Evolutionary conservation across 2,797 vertebrate genomes (phyloP).

Genomic region (Serranus cabrilla): DNA sequence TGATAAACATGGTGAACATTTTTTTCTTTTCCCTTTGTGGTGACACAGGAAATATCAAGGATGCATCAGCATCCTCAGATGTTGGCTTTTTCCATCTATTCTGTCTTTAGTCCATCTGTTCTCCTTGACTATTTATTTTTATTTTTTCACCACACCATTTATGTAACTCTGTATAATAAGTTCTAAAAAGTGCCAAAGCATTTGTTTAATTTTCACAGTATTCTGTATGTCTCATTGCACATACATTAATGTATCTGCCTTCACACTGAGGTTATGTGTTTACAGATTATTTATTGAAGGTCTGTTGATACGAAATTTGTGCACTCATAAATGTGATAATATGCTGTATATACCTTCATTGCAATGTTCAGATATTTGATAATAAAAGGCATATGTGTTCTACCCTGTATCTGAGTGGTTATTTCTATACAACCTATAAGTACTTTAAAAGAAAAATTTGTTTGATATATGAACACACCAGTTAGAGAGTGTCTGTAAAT

Average conservation of each 20-base stretch:
- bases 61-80: conserved; percentile 14
- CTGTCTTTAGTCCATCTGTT: neutral
- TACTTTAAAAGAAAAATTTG: no score
- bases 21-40: conserved; percentile 1
- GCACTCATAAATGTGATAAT: conserved; percentile 68
- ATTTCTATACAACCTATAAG: conserved; percentile 23
- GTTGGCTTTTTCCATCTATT: conserved; percentile 5
- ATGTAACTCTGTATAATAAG: conserved; percentile 79
- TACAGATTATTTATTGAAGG: conserved; percentile 86
- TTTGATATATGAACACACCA: neutral
- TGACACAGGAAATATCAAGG: conserved; percentile 18
- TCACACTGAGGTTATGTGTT: conserved; percentile 65
- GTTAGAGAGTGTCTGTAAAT: neutral
- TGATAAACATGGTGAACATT: neutral
- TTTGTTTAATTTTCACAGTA: conserved; percentile 55
- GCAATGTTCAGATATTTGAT: conserved; percentile 77
- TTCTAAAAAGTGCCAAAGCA: conserved; percentile 88
- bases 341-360: conserved; percentile 73
- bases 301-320: conserved; percentile 78
- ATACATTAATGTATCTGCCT: conserved; percentile 56
- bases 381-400: conserved; percentile 73
- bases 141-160: conserved; percentile 26
- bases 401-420: conserved; percentile 25
- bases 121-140: neutral
- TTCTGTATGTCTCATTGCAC: conserved; percentile 50